Percentiles rank a stretch among this genome's conserved stretches.
Evolutionary conservation across 2,113 vertebrate genomes (phyloP).

Genomic region (Connochaetes taurinus): DNA sequence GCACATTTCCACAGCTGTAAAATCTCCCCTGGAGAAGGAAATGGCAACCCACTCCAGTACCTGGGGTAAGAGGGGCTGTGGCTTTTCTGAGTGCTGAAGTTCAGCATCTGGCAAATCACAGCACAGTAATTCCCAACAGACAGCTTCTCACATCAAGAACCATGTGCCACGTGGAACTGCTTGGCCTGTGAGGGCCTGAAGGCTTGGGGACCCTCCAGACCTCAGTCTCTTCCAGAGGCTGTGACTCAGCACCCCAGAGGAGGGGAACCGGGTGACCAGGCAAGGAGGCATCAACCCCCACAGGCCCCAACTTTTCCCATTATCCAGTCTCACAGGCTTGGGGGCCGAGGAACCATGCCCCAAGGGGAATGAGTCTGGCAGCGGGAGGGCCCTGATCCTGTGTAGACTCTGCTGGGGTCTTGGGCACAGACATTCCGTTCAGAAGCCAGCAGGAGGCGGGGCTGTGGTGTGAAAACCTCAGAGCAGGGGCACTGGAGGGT

Average conservation of each 20-base stretch:
- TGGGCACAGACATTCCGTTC: neutral
- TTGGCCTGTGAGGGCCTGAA: neutral
- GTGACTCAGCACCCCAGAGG: neutral
- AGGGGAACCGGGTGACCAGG: neutral
- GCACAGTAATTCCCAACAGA: neutral
- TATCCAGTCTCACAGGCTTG: neutral
- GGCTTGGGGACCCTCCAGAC: neutral
- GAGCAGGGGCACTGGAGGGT: neutral
- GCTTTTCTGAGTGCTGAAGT: neutral
- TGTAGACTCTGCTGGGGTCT: neutral
- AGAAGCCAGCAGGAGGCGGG: neutral
- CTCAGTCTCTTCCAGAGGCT: neutral
- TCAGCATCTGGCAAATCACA: slow-evolving; percentile 19
- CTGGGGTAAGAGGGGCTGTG: neutral
- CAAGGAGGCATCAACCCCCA: neutral
- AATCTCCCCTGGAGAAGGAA: neutral
- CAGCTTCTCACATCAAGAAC: slow-evolving; percentile 24
- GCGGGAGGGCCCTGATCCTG: neutral
- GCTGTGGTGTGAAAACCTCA: neutral
- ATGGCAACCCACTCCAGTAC: neutral
- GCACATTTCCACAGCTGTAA: neutral
- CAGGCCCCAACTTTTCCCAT: neutral
- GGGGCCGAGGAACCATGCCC: neutral
- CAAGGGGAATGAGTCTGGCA: neutral
- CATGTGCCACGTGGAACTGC: neutral